phyloP scores from a whole-genome alignment of 2,797 vertebrate species.

The Malacoraja senta region DNA sequence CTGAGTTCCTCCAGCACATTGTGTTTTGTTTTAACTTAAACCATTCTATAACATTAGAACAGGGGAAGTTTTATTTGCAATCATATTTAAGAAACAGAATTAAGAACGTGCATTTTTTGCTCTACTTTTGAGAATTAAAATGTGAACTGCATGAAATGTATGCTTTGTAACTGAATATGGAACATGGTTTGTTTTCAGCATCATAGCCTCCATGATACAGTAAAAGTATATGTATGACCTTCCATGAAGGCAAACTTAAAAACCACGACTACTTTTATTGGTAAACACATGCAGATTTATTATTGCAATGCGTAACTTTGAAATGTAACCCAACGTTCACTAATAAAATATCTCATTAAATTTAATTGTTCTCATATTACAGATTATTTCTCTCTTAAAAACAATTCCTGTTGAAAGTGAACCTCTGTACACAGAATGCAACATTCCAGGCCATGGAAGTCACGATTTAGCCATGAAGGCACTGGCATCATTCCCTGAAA shows the following conservation, averaged over 20 bases:
- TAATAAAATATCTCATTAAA: not conserved
- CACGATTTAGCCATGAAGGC: too few species aligned
- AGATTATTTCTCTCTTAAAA: not conserved
- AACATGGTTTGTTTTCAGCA: not conserved
- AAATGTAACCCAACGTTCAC: constrained; percentile 19
- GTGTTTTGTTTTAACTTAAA: not conserved
- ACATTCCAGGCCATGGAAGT: not conserved
- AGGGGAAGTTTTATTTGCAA: not conserved
- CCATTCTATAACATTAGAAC: not conserved
- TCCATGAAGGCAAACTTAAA: constrained; percentile 25
- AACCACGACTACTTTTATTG: not conserved
- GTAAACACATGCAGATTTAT: not conserved
- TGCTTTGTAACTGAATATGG: constrained; percentile 15
- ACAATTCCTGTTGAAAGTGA: not conserved
- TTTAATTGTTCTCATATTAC: not conserved
- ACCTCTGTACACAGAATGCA: too few species aligned
- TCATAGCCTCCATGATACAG: not conserved
- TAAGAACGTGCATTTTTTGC: not conserved
- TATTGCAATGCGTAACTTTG: constrained; percentile 1
- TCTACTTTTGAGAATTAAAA: constrained; percentile 2
- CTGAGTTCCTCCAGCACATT: too few species aligned
- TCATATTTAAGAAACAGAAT: not conserved
- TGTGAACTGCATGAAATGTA: constrained; percentile 23
- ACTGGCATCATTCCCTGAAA: too few species aligned
- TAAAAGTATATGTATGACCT: not conserved